Evolutionary conservation across 2,797 vertebrate genomes (phyloP).

Genomic region (Poeciliopsis infans): DNA sequence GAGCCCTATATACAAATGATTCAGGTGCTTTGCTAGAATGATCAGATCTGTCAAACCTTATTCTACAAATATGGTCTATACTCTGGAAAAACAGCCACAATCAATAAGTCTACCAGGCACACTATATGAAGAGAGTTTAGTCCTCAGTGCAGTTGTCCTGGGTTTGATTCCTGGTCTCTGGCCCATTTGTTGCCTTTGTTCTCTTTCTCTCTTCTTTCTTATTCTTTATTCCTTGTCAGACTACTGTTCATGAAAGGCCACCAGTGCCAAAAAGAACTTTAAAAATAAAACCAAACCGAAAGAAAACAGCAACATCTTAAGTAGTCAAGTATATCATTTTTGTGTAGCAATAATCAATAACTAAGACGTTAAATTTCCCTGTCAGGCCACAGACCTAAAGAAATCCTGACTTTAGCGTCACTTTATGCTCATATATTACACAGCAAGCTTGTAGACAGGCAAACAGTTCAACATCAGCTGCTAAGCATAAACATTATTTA

Average conservation of each 20-base stretch:
- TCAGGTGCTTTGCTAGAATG: neutral
- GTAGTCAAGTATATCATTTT: neutral
- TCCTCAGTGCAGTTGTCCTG: no score
- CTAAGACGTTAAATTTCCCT: neutral
- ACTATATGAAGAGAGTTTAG: no score
- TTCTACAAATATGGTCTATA: neutral
- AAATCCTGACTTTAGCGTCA: neutral
- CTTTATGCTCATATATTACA: neutral
- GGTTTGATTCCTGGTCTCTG: no score
- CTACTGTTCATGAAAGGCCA: no score
- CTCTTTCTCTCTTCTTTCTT: no score
- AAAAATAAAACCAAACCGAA: no score
- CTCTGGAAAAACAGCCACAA: neutral
- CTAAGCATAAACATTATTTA: neutral
- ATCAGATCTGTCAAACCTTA: neutral
- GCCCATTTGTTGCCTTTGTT: no score
- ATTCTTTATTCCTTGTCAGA: no score
- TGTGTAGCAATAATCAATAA: neutral
- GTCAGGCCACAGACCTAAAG: neutral
- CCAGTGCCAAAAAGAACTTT: no score
- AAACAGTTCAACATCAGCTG: neutral
- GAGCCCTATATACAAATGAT: neutral
- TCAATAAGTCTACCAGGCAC: no score
- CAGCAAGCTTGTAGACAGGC: neutral
- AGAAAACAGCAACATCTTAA: neutral